Percentiles rank a stretch among this genome's conserved stretches.
These are phyloP conservation scores for Mesembrinibis cayennensis DNA, from an alignment of 2,113 vertebrate species.

Conservation along the genomic window DNA sequence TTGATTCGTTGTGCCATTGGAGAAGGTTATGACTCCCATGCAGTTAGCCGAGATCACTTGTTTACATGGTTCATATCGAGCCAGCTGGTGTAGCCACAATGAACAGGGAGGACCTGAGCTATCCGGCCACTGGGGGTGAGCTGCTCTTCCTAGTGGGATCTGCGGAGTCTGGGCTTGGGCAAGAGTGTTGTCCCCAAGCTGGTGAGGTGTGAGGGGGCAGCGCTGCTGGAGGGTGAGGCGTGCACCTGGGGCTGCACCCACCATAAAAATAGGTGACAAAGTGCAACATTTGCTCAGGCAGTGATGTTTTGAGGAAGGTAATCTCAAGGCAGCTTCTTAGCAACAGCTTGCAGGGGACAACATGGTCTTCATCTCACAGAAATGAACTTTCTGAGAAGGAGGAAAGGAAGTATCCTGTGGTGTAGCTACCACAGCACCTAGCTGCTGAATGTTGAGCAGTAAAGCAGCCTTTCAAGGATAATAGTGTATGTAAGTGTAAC, in stretches of 20 bases:
- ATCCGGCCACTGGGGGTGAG: rapidly evolving
- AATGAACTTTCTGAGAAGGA: background rate
- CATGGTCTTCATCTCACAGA: background rate
- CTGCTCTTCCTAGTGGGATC: background rate
- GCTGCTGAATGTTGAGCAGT: background rate
- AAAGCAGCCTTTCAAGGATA: background rate
- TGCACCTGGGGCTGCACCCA: background rate
- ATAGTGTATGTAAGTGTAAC: background rate
- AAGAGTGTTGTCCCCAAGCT: rapidly evolving
- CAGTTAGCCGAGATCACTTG: background rate
- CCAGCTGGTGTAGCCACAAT: background rate
- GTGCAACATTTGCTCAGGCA: background rate
- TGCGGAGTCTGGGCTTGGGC: background rate
- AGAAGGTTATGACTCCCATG: background rate
- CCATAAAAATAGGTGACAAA: background rate
- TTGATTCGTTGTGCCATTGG: background rate
- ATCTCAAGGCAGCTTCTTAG: background rate
- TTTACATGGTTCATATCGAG: rapidly evolving
- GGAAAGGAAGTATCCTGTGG: background rate
- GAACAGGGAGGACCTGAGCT: background rate
- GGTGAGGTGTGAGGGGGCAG: background rate
- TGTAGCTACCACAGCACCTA: background rate
- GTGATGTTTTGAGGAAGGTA: background rate
- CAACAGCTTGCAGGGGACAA: background rate
- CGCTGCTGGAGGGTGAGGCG: rapidly evolving